A percentile compares a stretch with the other conserved stretches of the same genome.
Conservation (phyloP, 2,797 vertebrate species). For the Anomalospiza imberbis region DNA sequence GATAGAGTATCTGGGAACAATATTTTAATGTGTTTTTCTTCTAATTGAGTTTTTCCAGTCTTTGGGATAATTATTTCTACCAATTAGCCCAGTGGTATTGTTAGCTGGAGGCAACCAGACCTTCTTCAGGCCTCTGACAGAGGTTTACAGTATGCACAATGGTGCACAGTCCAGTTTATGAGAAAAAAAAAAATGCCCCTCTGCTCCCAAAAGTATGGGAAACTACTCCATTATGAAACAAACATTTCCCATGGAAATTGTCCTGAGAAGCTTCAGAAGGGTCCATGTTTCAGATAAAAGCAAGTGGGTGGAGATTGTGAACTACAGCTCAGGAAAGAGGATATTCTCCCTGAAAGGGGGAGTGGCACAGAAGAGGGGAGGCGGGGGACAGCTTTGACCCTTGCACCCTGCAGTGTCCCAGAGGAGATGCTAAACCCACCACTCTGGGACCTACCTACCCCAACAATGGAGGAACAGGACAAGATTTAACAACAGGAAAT, state of each 20-base stretch:
- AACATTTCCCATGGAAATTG: slow-evolving; percentile 52
- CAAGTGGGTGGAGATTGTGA: not conserved
- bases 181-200: slow-evolving; percentile 54
- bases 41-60: slow-evolving; percentile 61
- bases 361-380: not conserved
- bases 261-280: slow-evolving; percentile 7
- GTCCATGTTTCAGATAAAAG: not conserved
- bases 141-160: slow-evolving; percentile 59
- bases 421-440: not conserved
- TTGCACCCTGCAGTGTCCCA: not conserved
- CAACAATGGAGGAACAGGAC: not conserved
- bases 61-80: slow-evolving; percentile 67
- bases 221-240: not conserved
- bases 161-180: slow-evolving; percentile 41
- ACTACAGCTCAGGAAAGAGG: not conserved
- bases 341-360: not conserved
- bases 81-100: slow-evolving; percentile 64
- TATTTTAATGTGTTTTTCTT: slow-evolving; percentile 54
- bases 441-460: not conserved
- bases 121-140: slow-evolving; percentile 51
- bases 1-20: slow-evolving; percentile 59
- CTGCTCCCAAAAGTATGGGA: slow-evolving; percentile 49
- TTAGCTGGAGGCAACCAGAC: slow-evolving; percentile 33
- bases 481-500: not conserved
- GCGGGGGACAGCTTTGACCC: not conserved